Conservation (phyloP, 2,888 invertebrate species). For the Agrochola lychnidis region DNA sequence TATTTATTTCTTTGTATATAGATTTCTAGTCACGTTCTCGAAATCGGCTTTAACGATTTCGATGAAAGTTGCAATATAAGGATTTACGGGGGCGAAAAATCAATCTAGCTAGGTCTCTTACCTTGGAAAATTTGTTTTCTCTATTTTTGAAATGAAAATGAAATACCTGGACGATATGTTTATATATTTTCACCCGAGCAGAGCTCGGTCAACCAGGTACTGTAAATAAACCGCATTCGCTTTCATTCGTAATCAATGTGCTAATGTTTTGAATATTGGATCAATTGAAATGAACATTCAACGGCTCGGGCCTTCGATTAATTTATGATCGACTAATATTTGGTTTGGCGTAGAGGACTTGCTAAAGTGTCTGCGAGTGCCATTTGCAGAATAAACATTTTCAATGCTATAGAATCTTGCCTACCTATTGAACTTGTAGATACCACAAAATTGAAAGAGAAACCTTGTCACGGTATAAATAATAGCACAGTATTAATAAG, state of each 20-base stretch:
- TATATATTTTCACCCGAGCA: too few relatives aligned
- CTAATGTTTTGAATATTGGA: constrained; percentile 42
- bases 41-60: too few relatives aligned
- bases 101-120: too few relatives aligned
- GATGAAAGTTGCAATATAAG: too few relatives aligned
- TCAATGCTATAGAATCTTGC: neutral
- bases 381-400: constrained; percentile 32
- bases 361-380: neutral
- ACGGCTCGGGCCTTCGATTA: constrained; percentile 16
- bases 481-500: too few relatives aligned
- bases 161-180: too few relatives aligned
- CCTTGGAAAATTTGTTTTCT: too few relatives aligned
- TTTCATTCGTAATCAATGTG: constrained; percentile 39
- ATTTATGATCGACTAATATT: constrained; percentile 33
- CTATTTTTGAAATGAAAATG: too few relatives aligned
- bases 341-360: constrained; percentile 13
- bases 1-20: too few relatives aligned
- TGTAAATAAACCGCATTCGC: neutral
- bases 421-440: neutral
- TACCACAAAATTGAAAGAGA: constrained; percentile 1
- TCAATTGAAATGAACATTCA: constrained; percentile 44
- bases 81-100: too few relatives aligned
- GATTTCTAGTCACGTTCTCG: too few relatives aligned
- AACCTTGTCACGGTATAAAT: neutral
- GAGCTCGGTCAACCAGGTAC: too few relatives aligned